A percentile compares a stretch with the other conserved stretches of the same genome.
Conservation (phyloP, 2,113 vertebrate genomes). For the Colistium nudipinnis region DNA sequence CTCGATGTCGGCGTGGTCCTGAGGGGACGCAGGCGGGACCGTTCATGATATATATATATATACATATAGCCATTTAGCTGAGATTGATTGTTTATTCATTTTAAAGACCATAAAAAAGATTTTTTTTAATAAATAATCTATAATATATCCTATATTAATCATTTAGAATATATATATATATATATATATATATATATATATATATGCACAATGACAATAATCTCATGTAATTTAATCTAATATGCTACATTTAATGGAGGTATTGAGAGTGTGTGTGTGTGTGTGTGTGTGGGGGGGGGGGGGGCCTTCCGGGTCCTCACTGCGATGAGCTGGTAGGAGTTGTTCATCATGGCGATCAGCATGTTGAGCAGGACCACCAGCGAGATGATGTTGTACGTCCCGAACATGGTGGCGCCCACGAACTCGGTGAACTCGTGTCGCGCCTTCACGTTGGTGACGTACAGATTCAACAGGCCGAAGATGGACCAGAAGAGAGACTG, state of each 20-base stretch:
- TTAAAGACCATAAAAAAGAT: no score
- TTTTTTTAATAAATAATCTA: no score
- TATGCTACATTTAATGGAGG: no score
- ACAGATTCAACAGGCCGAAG: conserved; percentile 93
- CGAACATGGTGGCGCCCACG: conserved; percentile 97
- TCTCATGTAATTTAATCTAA: no score
- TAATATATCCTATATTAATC: no score
- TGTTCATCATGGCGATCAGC: conserved; percentile 99
- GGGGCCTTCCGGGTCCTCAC: conserved; percentile 70
- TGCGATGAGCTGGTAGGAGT: conserved; percentile 97
- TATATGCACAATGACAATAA: no score
- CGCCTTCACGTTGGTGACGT: conserved; percentile 96
- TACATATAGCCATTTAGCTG: no score
- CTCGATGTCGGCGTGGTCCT: conserved; percentile 98
- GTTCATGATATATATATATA: no score
- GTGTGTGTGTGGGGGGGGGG: neutral
- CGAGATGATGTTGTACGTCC: conserved; percentile 97
- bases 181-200: no score
- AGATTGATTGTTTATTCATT: no score
- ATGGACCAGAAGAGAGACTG: conserved; percentile 99
- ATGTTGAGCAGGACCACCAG: conserved; percentile 97
- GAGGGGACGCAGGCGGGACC: neutral
- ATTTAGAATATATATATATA: no score
- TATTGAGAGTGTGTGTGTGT: no score
- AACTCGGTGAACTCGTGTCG: conserved; percentile 97